phyloP scores from a whole-genome alignment of 2,888 invertebrate species.

The Pemphredon lugubris region DNA sequence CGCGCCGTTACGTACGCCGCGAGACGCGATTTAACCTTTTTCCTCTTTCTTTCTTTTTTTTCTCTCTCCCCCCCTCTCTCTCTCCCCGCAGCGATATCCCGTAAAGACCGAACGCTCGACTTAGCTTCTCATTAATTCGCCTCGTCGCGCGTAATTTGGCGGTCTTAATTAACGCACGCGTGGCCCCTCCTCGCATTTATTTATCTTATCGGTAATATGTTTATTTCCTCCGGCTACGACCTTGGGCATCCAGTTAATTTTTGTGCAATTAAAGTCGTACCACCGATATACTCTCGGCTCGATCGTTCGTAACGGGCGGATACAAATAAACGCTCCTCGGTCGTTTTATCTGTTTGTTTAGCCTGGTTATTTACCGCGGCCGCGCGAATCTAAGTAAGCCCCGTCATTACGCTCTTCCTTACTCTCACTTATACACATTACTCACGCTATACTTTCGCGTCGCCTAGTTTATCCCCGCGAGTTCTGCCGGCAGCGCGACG shows the following conservation, averaged over 20 bases:
- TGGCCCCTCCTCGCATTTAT: slow-evolving; percentile 4
- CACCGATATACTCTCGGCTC: not conserved
- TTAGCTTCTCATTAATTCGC: not conserved
- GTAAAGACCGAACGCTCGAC: not conserved
- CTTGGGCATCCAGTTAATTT: slow-evolving; percentile 15
- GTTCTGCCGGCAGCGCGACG: not conserved
- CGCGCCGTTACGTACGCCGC: not conserved
- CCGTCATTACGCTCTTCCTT: slow-evolving; percentile 10
- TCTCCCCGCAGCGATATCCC: not conserved
- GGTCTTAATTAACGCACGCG: slow-evolving; percentile 10
- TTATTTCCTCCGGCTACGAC: slow-evolving; percentile 15
- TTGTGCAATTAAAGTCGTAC: slow-evolving; percentile 14
- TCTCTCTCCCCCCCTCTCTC: no score
- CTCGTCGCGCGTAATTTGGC: no score
- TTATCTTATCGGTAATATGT: slow-evolving; percentile 11
- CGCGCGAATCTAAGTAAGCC: not conserved
- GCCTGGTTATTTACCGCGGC: slow-evolving; percentile 8
- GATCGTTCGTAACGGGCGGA: not conserved
- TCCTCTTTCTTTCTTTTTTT: not conserved
- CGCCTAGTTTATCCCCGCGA: slow-evolving; percentile 17
- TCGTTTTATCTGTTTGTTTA: slow-evolving; percentile 17
- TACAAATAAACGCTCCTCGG: not conserved
- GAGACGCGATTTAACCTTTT: not conserved
- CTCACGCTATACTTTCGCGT: slow-evolving; percentile 27
- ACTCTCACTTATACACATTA: slow-evolving; percentile 20